Evolutionary conservation across 2,888 invertebrate species (phyloP), one percentile per base, ranked within the genome.

Genomic region (Drosophila eohydei): DNA sequence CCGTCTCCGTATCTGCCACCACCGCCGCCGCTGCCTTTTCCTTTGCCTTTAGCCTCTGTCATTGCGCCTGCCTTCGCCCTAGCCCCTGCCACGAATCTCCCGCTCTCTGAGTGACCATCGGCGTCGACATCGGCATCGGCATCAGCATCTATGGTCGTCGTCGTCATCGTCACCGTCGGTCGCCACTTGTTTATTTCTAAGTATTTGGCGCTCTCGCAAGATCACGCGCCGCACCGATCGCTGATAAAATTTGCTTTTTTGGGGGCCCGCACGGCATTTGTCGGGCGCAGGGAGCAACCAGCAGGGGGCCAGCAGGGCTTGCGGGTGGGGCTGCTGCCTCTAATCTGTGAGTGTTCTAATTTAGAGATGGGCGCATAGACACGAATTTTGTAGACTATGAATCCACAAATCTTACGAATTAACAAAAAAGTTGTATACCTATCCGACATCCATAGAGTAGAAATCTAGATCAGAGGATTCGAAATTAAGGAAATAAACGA

Each of bases 181-280:
- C 79, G 79, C 70, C 73, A 77, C 74, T 80, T 79, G 79, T 77
- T 79, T 80, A 71, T 77, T 72, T 85, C 70, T 69, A 51, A 62
- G 64, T 64, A 74, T 74, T 81, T 72, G 83, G 68, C 68, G 76
- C 86, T 70, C 68, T 85, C 73, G 74, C 61, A 79, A 86, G 87
- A 83, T 83, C 83, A 83, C 83, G 83, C 83, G 83, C 83, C 81
- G 74, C 74, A 71, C 74, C 83, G 86, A 86, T 86, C 58, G 74
- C 81, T 83, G 83, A 83, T 83, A 79, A 86, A 83, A 77, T 70
- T 73, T 50, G 60, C 44, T 36, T 40, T 57, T 57, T 66, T 41
- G 51, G 30, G 28, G 21, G 44, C 50, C 46, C 46, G 40, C 50
- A 28, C 30, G 51, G 34, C 50, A 34, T 59, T 50, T 16, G 14